Conservation (phyloP, 1,140 invertebrate genomes). For the Trachymyrmex cornetzi region DNA sequence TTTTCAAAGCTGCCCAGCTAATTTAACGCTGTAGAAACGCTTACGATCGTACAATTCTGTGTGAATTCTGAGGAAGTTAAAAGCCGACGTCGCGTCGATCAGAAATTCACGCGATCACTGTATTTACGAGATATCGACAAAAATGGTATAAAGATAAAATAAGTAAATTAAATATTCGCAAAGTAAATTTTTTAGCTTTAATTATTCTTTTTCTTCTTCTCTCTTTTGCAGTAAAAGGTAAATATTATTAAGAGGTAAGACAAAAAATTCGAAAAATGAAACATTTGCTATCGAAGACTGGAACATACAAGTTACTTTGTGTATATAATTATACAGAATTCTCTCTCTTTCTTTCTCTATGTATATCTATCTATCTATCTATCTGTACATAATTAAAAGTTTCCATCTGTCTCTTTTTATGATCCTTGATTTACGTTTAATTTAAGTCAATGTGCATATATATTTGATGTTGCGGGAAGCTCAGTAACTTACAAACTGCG, state of each 20-base stretch:
- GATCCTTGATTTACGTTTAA: neutral
- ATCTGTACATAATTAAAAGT: neutral
- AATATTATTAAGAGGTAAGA: neutral
- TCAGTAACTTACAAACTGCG: neutral
- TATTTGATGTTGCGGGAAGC: neutral
- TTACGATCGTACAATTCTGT: conserved; percentile 1
- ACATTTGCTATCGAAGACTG: neutral
- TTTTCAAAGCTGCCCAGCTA: conserved; percentile 25
- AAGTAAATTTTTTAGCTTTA: neutral
- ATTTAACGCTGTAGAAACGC: conserved; percentile 19
- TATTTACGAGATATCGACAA: neutral
- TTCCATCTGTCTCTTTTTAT: neutral
- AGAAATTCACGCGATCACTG: conserved; percentile 3
- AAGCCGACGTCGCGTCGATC: neutral
- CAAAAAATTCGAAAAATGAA: neutral
- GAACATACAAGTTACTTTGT: neutral
- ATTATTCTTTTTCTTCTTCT: neutral
- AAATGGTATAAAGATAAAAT: neutral
- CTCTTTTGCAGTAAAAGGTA: neutral
- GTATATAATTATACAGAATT: no score
- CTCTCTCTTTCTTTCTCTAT: no score
- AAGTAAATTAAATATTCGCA: neutral
- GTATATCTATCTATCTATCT: no score
- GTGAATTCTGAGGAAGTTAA: conserved; percentile 8
- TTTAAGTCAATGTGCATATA: neutral